Conservation (phyloP, 2,113 vertebrate species). For the Gavia stellata region DNA sequence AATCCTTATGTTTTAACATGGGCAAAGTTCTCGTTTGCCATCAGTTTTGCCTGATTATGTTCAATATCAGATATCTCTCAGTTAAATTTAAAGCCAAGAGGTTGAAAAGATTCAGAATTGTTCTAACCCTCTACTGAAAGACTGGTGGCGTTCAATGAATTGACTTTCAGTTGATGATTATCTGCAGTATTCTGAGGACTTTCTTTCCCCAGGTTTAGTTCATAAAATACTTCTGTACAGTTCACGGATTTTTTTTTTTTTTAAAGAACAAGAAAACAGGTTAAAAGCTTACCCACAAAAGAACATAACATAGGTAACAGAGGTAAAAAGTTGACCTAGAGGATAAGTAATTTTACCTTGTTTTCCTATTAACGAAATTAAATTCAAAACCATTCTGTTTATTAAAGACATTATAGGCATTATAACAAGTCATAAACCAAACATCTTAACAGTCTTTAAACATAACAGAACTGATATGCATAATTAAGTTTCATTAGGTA, state of each 20-base stretch:
- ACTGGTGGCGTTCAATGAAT: background rate
- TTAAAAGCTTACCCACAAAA: slow-evolving; percentile 2
- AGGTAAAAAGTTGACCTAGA: slow-evolving; percentile 3
- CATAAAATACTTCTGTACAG: background rate
- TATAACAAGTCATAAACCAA: slow-evolving; percentile 34
- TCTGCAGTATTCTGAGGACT: background rate
- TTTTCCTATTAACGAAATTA: slow-evolving; percentile 23
- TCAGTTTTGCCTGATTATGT: background rate
- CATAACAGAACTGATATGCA: slow-evolving; percentile 41
- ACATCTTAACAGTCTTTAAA: slow-evolving; percentile 44
- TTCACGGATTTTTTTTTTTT: background rate
- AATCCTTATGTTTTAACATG: background rate
- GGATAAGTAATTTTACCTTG: background rate
- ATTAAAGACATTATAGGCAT: slow-evolving; percentile 54
- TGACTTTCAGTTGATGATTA: background rate
- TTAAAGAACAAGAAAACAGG: background rate
- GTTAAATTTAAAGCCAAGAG: background rate
- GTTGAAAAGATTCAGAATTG: background rate
- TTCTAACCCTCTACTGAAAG: background rate
- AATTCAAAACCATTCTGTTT: slow-evolving; percentile 49
- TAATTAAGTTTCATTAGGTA: slow-evolving; percentile 59
- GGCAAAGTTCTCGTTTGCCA: background rate
- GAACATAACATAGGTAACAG: slow-evolving; percentile 8
- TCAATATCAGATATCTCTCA: background rate
- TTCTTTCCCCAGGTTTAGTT: slow-evolving; percentile 19